These are phyloP conservation scores for Sturmia bella DNA, from an alignment of 2,888 invertebrate genomes.

Conservation along the genomic window DNA sequence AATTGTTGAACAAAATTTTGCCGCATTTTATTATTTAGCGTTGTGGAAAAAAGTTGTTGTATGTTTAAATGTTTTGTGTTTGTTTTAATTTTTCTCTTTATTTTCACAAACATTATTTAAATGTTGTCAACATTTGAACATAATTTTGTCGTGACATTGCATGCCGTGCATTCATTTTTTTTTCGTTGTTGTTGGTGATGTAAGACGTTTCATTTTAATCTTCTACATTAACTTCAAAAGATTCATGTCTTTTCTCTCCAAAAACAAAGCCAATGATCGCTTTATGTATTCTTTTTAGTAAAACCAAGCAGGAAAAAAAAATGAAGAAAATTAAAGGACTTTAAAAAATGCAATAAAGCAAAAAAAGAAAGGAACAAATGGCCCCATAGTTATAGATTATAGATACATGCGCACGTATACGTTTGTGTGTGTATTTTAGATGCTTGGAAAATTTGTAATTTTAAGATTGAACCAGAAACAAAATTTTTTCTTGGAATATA, in stretches of 20 bases:
- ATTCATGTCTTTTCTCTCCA: slow-evolving; percentile 56
- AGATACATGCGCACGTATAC: neutral
- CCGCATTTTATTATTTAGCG: slow-evolving; percentile 2
- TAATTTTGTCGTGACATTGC: slow-evolving; percentile 78
- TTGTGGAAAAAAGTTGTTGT: slow-evolving; percentile 21
- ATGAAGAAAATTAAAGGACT: slow-evolving; percentile 28
- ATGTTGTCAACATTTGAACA: slow-evolving; percentile 75
- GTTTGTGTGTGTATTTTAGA: slow-evolving; percentile 37
- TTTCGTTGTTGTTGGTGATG: slow-evolving; percentile 14
- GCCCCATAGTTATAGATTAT: slow-evolving; percentile 14
- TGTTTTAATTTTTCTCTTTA: slow-evolving; percentile 45
- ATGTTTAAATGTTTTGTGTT: slow-evolving; percentile 52
- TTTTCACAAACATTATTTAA: slow-evolving; percentile 73
- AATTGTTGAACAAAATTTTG: slow-evolving; percentile 62
- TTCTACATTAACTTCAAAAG: slow-evolving; percentile 54
- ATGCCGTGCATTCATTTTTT: slow-evolving; percentile 73
- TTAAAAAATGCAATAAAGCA: slow-evolving; percentile 15
- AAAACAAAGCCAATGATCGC: slow-evolving; percentile 52
- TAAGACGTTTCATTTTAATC: slow-evolving; percentile 55
- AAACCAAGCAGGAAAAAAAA: neutral
- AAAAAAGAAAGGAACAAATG: slow-evolving; percentile 31
- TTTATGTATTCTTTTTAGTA: slow-evolving; percentile 53
- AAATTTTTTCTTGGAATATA: neutral
- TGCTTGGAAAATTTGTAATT: slow-evolving; percentile 63
- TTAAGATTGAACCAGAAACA: slow-evolving; percentile 35